phyloP scores from a whole-genome alignment of 1,140 invertebrate species.

The Cyclargus thomasi region DNA sequence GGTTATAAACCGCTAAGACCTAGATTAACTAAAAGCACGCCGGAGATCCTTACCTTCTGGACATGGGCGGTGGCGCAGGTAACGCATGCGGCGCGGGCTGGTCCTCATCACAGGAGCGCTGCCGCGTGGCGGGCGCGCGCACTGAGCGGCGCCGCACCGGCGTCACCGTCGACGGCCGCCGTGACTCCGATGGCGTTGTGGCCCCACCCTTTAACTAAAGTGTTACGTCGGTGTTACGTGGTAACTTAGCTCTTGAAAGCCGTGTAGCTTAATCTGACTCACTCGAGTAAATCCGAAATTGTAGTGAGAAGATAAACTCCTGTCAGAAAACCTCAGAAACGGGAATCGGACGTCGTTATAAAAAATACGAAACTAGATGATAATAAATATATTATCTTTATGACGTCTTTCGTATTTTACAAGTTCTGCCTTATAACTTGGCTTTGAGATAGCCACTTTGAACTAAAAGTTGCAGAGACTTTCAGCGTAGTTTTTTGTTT shows the following conservation, averaged over 20 bases:
- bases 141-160: slow-evolving; percentile 78
- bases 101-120: slow-evolving; percentile 89
- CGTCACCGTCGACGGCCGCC: slow-evolving; percentile 53
- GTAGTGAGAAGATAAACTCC: too few species aligned
- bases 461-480: neutral
- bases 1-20: neutral
- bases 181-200: slow-evolving; percentile 49
- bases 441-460: neutral
- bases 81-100: slow-evolving; percentile 64
- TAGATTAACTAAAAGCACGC: too few species aligned
- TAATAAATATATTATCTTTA: neutral
- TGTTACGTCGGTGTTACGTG: neutral
- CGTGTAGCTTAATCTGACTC: too few species aligned
- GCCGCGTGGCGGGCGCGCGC: slow-evolving; percentile 80
- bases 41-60: slow-evolving; percentile 80
- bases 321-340: too few species aligned
- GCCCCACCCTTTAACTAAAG: slow-evolving; percentile 66
- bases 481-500: neutral
- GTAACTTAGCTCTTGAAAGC: too few species aligned
- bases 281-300: too few species aligned
- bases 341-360: too few species aligned
- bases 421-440: neutral
- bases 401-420: neutral
- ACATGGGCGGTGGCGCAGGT: slow-evolving; percentile 80
- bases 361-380: neutral